Evolutionary conservation across 2,888 invertebrate species (phyloP), one percentile per base, ranked within the genome.

Genomic region (Cremastinae sp.): DNA sequence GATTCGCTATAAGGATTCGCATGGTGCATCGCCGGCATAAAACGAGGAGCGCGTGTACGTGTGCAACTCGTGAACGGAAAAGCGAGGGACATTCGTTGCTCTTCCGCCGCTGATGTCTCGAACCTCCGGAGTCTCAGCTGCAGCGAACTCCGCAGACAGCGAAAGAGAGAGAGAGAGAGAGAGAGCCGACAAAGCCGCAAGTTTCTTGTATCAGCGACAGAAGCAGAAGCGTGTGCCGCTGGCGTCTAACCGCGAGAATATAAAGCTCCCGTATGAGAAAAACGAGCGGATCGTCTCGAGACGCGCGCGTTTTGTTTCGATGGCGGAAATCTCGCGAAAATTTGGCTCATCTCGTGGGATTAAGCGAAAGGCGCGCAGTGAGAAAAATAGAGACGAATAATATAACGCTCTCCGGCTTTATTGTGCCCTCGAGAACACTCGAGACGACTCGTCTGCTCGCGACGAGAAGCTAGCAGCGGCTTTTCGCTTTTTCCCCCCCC

Each of bases 1-100:
- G 64, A 75, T 79, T 77, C 62, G 49, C 65, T 64, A n/a, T n/a
- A 73, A 73, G 72, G 70, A 73, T 77, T 78, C 71, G 72, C 71
- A 70, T 41, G 73, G 69, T 69, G 76, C 59, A 76, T 69, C 70
- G 66, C 53, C 70, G 68, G 66, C 75, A 59, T 71, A 71, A 56
- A 69, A 70, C 38, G 47, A 54, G 49, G 54, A 20, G 41, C 43
- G n/a, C n/a, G 66, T 9, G 16, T 49, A 5, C 16, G 43, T 12
- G 66, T 36, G 16, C 9, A 14, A 14, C 34, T 36, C 14, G 16
- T 36, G 59, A 22, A 47, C 34, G 22, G 36, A 45, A 43, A 18
- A 28, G 36, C 43, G 45, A 36, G 43, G 45, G 36, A 68, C 41
- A 69, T 69, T 59, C 54, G 53, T 49, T 45, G 64, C 28, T 73